Percentiles rank a stretch among this genome's conserved stretches.
These are phyloP conservation scores for Drosophila borealis DNA, from an alignment of 2,888 invertebrate species.

Conservation along the genomic window DNA sequence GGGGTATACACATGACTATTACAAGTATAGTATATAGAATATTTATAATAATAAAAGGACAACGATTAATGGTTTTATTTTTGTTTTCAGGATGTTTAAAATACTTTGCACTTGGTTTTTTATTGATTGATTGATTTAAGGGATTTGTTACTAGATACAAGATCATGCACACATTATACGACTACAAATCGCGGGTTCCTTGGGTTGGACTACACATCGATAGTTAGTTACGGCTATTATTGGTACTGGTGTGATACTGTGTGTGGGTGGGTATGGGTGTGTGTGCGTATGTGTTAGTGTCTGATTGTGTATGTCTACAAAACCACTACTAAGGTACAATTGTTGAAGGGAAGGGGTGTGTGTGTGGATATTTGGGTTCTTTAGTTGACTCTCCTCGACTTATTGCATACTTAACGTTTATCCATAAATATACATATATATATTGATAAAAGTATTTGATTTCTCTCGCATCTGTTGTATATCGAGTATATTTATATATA, in stretches of 20 bases:
- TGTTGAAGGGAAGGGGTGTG: slow-evolving; percentile 31
- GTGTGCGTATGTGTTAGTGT: neutral
- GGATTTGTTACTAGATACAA: slow-evolving; percentile 46
- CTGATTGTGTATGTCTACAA: slow-evolving; percentile 59
- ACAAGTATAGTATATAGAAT: slow-evolving; percentile 17
- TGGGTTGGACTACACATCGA: slow-evolving; percentile 62
- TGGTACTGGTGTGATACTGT: slow-evolving; percentile 13
- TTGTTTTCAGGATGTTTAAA: slow-evolving; percentile 34
- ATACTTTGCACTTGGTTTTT: slow-evolving; percentile 44
- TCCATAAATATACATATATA: slow-evolving; percentile 47
- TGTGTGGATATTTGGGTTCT: slow-evolving; percentile 20
- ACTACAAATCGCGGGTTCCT: slow-evolving; percentile 45
- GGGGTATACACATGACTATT: slow-evolving; percentile 33
- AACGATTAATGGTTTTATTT: slow-evolving; percentile 35
- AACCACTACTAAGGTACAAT: slow-evolving; percentile 76
- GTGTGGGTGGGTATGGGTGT: slow-evolving; percentile 16
- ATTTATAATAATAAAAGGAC: slow-evolving; percentile 43
- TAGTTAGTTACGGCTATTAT: slow-evolving; percentile 31
- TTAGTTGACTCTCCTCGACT: slow-evolving; percentile 45
- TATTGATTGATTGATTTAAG: neutral
- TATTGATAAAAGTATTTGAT: slow-evolving; percentile 28
- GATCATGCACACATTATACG: slow-evolving; percentile 57
- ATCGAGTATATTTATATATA: slow-evolving; percentile 29
- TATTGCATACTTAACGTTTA: slow-evolving; percentile 56
- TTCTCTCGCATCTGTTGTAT: slow-evolving; percentile 41